Base-by-base conservation (phyloP, 2,797 vertebrate species). In the Myiotriccus ornatus region DNA sequence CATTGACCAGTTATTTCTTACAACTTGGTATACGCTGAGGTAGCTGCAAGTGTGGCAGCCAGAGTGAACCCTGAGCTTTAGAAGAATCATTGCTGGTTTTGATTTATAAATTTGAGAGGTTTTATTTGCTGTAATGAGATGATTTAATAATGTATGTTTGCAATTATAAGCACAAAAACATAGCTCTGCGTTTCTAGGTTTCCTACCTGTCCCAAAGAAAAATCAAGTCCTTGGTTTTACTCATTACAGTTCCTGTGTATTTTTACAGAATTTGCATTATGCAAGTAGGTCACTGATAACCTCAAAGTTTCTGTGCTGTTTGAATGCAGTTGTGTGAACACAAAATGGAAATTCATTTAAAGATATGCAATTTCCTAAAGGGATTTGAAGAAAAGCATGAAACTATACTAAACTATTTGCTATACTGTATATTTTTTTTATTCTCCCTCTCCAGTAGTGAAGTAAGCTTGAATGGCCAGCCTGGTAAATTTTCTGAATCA, bases 391-490 rank as follows among this genome's bases (percentile, higher is more conserved):
- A 63, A 96, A 96, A 95, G 86, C 10, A 84, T 32, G 43, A 86
- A 96, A 94, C 87, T 91, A 41, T 41, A 65, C 19, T 47, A 28
- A 77, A 60, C 17, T 87, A 59, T 81, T 71, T 46, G 69, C 85
- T 81, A 34, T 82, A 50, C 49, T 68, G n/a, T 43, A 76, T 74
- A 44, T 9, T 50, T 95, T 89, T 75, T 75, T 87, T 57, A 52
- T 68, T 49, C 44, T 76, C 43, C 50, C 50, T 89, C 19, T 97
- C 84, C 79, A 68, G 96, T 97, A 97, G 75, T 76, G 83, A 96
- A 96, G 95, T 93, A 87, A 96, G 56, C 68, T 89, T 94, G 83
- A 97, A 95, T 94, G 93, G 71, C 88, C 77, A 95, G 62, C n/a
- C 39, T 44, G 14, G 46, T 87, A 84, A 96, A 94, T 97, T 95